Evolutionary conservation across 2,113 vertebrate genomes (phyloP), one percentile per base, ranked within the genome.

Genomic region (Notiomystis cincta): DNA sequence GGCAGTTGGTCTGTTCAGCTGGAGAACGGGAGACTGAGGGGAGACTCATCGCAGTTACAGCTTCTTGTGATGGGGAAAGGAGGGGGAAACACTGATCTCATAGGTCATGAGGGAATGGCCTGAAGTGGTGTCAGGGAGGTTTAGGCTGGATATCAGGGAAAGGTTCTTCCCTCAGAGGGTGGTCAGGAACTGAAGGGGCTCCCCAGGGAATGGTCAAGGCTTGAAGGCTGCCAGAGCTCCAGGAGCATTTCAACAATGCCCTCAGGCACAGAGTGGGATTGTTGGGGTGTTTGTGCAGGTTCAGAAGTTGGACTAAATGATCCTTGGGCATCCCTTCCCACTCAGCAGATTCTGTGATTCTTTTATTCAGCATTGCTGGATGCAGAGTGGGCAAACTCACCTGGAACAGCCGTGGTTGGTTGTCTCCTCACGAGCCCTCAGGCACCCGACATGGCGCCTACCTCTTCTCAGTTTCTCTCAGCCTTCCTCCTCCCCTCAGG

Each of bases 371-470:
- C 51, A 20, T 1, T 19, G 25, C 7, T 9, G 2, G 1, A 17
- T 3, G 1, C 37, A 11, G 17, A 4, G 6, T 9, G 13, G 6
- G 7, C 37, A 89, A 81, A 70, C 37, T 2, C 31, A 76, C 53
- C 62, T 38, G 45, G 33, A 64, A 7, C 4, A 7, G 10, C 17
- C 24, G 20, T 0, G 1, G 6, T 51, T 4, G 1, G 1, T 6
- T 8, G 2, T 62, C 15, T 21, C 23, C 47, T 66, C 78, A 38
- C 0, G 0, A 1, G 0, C 8, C 37, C 37, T 56, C 5, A 0
- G 0, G 6, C 30, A 9, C n/a, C 9, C 53, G 5, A 65, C 1
- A 66, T 66, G 72, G 54, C 45, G 0, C 24, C 62, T 9, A 2
- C 47, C 11, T 37, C 7, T 1, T 67, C 60, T 82, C 67, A 48